Conservation (phyloP, 1,140 invertebrate species). For the Nebria ingens region DNA sequence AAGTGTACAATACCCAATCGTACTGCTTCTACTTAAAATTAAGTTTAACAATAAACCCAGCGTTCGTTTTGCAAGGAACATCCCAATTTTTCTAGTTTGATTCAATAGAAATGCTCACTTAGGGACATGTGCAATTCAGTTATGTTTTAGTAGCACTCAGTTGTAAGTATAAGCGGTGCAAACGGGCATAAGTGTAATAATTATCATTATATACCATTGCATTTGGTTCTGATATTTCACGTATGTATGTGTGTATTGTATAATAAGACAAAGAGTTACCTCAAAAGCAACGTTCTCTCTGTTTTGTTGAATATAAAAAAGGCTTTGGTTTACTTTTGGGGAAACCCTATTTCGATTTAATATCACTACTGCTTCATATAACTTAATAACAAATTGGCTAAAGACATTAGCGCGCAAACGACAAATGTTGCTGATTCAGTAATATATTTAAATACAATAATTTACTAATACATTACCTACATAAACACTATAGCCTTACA, state of each 20-base stretch:
- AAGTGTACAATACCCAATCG: too few species aligned
- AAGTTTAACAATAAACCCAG: too few species aligned
- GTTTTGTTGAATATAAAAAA: conserved; percentile 5
- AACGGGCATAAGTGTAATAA: not conserved
- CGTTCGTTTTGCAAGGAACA: too few species aligned
- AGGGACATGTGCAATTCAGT: too few species aligned
- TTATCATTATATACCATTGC: conserved; percentile 6
- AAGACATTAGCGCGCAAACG: not conserved
- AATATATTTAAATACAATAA: conserved; percentile 8
- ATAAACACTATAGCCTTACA: not conserved
- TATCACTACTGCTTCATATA: not conserved
- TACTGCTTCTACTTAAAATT: too few species aligned
- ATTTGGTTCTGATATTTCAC: conserved; percentile 5
- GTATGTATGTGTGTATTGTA: not conserved
- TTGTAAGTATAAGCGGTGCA: too few species aligned
- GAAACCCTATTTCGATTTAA: conserved; percentile 1
- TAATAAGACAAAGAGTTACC: not conserved
- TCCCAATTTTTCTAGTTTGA: too few species aligned
- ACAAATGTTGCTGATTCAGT: not conserved
- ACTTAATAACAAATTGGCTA: conserved; percentile 9
- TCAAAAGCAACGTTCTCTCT: not conserved
- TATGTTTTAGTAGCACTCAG: too few species aligned
- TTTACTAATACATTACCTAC: conserved; percentile 8
- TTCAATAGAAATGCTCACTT: too few species aligned
- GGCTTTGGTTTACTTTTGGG: conserved; percentile 8